phyloP scores from a whole-genome alignment of 2,797 vertebrate species.

The Pangasius sanitwongsei region DNA sequence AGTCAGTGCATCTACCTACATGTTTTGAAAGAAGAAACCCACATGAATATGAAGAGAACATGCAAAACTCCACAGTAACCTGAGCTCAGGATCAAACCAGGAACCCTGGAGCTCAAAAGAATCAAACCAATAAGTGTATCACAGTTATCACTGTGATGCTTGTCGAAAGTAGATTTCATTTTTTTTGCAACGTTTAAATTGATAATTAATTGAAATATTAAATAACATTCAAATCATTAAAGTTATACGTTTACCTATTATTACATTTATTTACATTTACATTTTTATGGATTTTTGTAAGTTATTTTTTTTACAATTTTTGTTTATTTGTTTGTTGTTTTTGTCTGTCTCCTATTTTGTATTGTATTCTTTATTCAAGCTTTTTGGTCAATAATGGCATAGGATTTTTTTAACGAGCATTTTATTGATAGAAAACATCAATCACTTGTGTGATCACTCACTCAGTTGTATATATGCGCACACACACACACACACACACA shows the following conservation, averaged over 20 bases:
- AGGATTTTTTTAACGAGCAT: neutral
- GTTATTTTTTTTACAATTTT: neutral
- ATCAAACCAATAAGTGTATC: neutral
- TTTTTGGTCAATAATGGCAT: neutral
- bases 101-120: neutral
- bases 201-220: neutral
- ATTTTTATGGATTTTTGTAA: neutral
- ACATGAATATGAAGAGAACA: neutral
- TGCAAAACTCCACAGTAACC: neutral
- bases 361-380: neutral
- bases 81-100: neutral
- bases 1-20: neutral
- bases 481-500: neutral
- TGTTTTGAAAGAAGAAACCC: neutral
- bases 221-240: neutral
- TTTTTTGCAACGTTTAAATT: neutral
- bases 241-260: neutral
- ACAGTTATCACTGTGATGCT: neutral
- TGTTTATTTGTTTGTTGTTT: neutral
- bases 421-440: constrained; percentile 6
- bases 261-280: neutral
- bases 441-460: constrained; percentile 8
- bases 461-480: neutral
- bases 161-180: neutral
- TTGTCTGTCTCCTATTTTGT: neutral